Evolutionary conservation across 1,140 invertebrate genomes (phyloP), one percentile per base, ranked within the genome.

Genomic region (Belonocnema kinseyi): DNA sequence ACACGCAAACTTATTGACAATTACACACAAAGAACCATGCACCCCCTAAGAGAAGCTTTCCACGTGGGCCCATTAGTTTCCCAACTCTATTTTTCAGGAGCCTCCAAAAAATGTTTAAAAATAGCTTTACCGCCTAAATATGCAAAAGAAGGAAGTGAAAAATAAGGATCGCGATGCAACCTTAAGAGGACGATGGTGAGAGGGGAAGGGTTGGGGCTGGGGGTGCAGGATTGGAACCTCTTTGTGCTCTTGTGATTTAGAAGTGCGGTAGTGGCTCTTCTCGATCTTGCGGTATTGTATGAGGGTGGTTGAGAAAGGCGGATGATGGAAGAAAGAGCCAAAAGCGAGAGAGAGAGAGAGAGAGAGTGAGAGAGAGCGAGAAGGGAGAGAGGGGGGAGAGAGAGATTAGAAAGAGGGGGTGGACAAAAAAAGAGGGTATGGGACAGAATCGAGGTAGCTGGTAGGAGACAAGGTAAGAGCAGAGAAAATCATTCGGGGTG

Each of bases 291-390:
- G 17, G 56, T 17, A 19, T 21, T 21, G 56, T 21, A 26, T 16
- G 61, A 66, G 26, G 61, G 61, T 66, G 61, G 61, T 40, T 66
- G 61, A 66, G 61, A 66, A 66, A n/a, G 74, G 79, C 76, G 80
- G 70, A 82, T 79, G 80, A 84, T 78, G 79, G 33, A 66, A 66
- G 61, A 66, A 85, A 83, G 81, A 74, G 76, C 17, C 33, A 26
- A 51, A 11, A 77, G 26, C 12, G n/a, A 61, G 52, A 21, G 77
- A 72, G 71, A 71, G 61, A 58, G 26, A 71, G 72, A 78, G 73
- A 83, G 75, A 75, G 54, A 76, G 78, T 75, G 77, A 77, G 26
- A 17, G n/a, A 61, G 56, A 46, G 78, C 72, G 71, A 58, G 61
- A 70, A 71, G 72, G 77, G 73, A 83, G 75, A 75, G 54, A 74